Evolutionary conservation across 1,140 invertebrate species (phyloP).

Genomic region (Drosophila tristis): DNA sequence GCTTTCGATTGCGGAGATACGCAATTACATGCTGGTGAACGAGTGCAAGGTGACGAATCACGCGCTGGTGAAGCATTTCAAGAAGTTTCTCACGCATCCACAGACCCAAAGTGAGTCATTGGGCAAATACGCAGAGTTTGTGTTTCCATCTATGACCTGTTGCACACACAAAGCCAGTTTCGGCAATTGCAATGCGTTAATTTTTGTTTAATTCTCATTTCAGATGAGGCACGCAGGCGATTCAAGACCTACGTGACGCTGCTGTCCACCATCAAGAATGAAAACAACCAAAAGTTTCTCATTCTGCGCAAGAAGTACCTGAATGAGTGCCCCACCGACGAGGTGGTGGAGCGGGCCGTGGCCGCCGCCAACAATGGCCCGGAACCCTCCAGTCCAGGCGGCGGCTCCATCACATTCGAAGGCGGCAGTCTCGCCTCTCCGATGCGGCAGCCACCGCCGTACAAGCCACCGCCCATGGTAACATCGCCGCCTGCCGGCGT

Average conservation of each 20-base stretch:
- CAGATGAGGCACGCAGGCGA: slow-evolving; percentile 89
- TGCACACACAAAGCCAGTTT: slow-evolving; percentile 25
- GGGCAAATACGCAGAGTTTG: background rate
- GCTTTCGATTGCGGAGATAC: slow-evolving; percentile 92
- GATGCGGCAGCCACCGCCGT: slow-evolving; percentile 85
- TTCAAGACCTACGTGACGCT: slow-evolving; percentile 97
- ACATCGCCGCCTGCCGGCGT: slow-evolving; percentile 26
- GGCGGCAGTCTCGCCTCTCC: slow-evolving; percentile 28
- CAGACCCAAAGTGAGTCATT: slow-evolving; percentile 83
- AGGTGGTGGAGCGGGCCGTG: slow-evolving; percentile 83
- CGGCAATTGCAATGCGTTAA: slow-evolving; percentile 4
- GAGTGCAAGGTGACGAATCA: slow-evolving; percentile 94
- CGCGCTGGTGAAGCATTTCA: slow-evolving; percentile 95
- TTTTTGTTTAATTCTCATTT: slow-evolving; percentile 16
- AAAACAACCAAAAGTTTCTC: slow-evolving; percentile 93
- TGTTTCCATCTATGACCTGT: slow-evolving; percentile 43
- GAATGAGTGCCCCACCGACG: slow-evolving; percentile 84
- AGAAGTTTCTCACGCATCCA: slow-evolving; percentile 89
- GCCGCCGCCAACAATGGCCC: slow-evolving; percentile 64
- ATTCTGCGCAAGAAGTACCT: slow-evolving; percentile 92
- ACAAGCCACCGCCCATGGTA: slow-evolving; percentile 88
- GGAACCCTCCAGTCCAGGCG: slow-evolving; percentile 67
- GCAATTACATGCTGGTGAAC: slow-evolving; percentile 92
- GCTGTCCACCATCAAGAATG: slow-evolving; percentile 92
- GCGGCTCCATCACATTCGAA: slow-evolving; percentile 66